Conservation (phyloP, 2,888 invertebrate species). For the Pseudococcus longispinus region DNA sequence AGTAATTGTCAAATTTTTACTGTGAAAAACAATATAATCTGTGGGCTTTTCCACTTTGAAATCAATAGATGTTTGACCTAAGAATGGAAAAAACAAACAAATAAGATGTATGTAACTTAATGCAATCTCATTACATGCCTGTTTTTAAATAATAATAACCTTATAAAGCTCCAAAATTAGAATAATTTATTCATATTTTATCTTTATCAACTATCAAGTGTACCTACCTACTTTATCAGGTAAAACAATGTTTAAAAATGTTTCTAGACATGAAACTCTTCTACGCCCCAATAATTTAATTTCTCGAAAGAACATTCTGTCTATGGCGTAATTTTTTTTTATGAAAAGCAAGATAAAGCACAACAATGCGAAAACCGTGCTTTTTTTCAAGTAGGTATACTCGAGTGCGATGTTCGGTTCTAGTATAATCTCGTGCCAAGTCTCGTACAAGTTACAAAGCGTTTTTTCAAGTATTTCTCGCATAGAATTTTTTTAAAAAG, state of each 20-base stretch:
- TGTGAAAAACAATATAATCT: constrained; percentile 82
- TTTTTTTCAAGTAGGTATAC: background rate
- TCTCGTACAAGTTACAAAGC: background rate
- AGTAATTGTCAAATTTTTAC: constrained; percentile 83
- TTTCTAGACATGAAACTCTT: background rate
- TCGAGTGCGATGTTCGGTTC: background rate
- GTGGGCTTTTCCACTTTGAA: constrained; percentile 83
- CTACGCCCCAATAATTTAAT: background rate
- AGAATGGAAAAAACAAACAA: constrained; percentile 60
- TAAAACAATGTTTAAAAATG: too few relatives aligned
- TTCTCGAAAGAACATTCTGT: background rate
- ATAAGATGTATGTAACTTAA: background rate
- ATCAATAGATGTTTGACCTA: constrained; percentile 86
- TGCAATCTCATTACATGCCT: too few relatives aligned
- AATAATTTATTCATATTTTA: too few relatives aligned
- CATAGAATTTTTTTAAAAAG: constrained; percentile 51
- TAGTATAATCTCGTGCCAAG: background rate
- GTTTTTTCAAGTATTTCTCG: background rate
- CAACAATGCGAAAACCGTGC: background rate
- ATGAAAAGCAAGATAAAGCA: background rate
- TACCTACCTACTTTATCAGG: too few relatives aligned
- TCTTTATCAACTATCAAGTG: too few relatives aligned
- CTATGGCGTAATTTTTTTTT: background rate
- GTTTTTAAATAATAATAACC: too few relatives aligned
- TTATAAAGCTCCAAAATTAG: too few relatives aligned